Evolutionary conservation across 2,797 vertebrate species (phyloP).

Genomic region (Thripadectes ignobilis): DNA sequence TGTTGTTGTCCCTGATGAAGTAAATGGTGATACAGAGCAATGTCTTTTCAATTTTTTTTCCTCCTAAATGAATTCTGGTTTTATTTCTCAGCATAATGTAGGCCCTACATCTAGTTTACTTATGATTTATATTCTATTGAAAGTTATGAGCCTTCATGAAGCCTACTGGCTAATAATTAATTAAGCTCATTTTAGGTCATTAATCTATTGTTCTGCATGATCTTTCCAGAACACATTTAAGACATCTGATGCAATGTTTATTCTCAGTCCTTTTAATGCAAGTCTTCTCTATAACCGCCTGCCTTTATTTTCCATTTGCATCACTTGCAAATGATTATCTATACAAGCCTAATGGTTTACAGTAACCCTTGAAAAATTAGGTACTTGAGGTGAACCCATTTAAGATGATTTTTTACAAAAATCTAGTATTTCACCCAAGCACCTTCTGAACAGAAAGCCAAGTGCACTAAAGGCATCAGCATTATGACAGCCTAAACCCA

Average conservation of each 20-base stretch:
- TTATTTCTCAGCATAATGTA: constrained; percentile 9
- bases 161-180: constrained; percentile 59
- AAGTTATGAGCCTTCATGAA: constrained; percentile 19
- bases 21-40: neutral
- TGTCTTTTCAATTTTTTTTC: neutral
- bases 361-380: constrained; percentile 25
- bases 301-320: constrained; percentile 42
- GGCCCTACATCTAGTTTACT: constrained; percentile 25
- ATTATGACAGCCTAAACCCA: constrained; percentile 13
- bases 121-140: constrained; percentile 46
- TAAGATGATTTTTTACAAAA: constrained; percentile 2
- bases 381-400: neutral
- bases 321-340: constrained; percentile 12
- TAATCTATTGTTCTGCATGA: constrained; percentile 41
- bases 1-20: neutral
- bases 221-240: constrained; percentile 50
- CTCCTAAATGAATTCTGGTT: neutral
- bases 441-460: constrained; percentile 27
- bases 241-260: constrained; percentile 40
- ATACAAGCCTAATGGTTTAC: constrained; percentile 43
- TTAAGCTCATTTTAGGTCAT: constrained; percentile 48
- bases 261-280: constrained; percentile 24
- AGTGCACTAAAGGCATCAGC: constrained; percentile 21
- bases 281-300: neutral
- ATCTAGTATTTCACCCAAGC: neutral